A percentile compares a stretch with the other conserved stretches of the same genome.
phyloP scores from a whole-genome alignment of 2,113 vertebrate genomes.

The Etheostoma cragini region DNA sequence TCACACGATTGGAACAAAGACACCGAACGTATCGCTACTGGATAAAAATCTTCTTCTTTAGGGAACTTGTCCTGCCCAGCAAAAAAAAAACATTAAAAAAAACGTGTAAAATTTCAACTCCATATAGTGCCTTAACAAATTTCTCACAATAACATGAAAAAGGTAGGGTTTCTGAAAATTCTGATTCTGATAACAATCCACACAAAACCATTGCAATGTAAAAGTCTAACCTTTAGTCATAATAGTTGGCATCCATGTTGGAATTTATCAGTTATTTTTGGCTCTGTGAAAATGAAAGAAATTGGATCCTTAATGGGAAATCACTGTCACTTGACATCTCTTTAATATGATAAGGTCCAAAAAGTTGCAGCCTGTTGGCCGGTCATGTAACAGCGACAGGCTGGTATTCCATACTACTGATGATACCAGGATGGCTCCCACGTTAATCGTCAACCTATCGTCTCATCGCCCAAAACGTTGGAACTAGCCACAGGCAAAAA shows the following conservation, averaged over 20 bases:
- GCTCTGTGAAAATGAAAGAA: background rate
- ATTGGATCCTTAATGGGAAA: background rate
- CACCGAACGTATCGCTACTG: background rate
- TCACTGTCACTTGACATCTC: background rate
- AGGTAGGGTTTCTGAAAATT: too few species aligned
- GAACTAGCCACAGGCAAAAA: conserved; percentile 29
- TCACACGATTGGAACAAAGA: conserved; percentile 64
- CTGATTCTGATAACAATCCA: too few species aligned
- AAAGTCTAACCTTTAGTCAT: background rate
- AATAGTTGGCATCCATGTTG: background rate
- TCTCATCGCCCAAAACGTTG: conserved; percentile 29
- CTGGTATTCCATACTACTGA: conserved; percentile 18
- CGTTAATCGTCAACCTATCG: conserved; percentile 24
- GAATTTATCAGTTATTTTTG: background rate
- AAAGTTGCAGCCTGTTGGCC: too few species aligned
- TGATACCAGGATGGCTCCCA: background rate
- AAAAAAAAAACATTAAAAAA: too few species aligned
- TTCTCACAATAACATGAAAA: too few species aligned
- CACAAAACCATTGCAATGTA: background rate
- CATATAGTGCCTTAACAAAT: too few species aligned
- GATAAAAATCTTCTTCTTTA: background rate
- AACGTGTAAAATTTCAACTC: too few species aligned
- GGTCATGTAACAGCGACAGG: too few species aligned
- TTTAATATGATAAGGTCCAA: too few species aligned
- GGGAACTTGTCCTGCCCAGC: too few species aligned